Percentiles rank a stretch among this genome's conserved stretches.
phyloP scores from a whole-genome alignment of 2,113 vertebrate species.

The Macquaria ambigua region DNA sequence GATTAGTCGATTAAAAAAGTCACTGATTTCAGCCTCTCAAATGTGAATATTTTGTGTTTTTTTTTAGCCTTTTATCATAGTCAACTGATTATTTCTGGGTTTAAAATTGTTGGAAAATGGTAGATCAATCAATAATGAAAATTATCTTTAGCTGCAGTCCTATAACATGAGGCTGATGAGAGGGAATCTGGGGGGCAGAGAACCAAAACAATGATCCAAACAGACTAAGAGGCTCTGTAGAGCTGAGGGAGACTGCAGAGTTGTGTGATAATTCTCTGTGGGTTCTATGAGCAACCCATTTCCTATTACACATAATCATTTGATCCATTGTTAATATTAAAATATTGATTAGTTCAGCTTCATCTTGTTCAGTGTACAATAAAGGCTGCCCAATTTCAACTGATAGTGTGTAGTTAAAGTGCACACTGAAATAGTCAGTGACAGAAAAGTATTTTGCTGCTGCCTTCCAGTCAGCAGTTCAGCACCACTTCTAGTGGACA shows the following conservation, averaged over 20 bases:
- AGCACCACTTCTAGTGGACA: constrained; percentile 60
- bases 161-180: not conserved
- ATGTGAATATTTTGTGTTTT: not conserved
- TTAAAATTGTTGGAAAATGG: no score
- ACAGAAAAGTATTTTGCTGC: constrained; percentile 9
- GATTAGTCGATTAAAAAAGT: not conserved
- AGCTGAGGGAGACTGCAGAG: not conserved
- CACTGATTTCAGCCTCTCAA: not conserved
- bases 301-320: not conserved
- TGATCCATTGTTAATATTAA: not conserved
- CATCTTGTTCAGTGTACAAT: not conserved
- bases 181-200: not conserved
- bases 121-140: not conserved
- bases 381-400: not conserved
- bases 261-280: not conserved
- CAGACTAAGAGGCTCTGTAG: not conserved
- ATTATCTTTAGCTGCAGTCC: not conserved
- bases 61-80: no score
- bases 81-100: no score
- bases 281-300: not conserved
- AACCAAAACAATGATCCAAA: not conserved
- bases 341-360: not conserved
- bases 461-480: constrained; percentile 33
- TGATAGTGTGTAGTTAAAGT: constrained; percentile 2
- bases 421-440: not conserved